Conservation (phyloP, 2,113 vertebrate species). For the Chamaea fasciata region DNA sequence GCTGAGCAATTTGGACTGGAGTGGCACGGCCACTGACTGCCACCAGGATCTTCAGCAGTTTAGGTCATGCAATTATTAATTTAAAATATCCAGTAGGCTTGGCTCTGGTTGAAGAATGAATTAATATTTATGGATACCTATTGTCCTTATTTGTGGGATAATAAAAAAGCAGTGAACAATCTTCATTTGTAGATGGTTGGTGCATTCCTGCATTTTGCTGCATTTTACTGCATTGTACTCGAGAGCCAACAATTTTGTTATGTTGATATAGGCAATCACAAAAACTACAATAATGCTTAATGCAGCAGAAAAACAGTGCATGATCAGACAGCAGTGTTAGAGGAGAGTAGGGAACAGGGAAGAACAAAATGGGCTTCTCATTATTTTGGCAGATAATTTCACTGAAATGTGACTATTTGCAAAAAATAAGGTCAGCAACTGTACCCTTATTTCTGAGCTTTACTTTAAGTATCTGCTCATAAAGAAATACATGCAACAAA, state of each 20-base stretch:
- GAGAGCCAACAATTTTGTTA: conserved; percentile 6
- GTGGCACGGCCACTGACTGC: background rate
- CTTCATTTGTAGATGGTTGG: background rate
- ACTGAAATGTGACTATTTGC: background rate
- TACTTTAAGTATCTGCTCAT: background rate
- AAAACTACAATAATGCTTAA: conserved; percentile 24
- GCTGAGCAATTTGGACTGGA: background rate
- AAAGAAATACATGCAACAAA: background rate
- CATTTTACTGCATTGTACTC: background rate
- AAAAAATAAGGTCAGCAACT: background rate
- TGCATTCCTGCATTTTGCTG: background rate
- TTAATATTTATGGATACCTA: background rate
- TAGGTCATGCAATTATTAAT: background rate
- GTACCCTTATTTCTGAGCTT: background rate
- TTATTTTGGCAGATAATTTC: conserved; percentile 2
- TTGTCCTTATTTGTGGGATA: background rate
- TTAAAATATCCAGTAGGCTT: background rate
- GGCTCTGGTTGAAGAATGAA: background rate
- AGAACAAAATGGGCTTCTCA: background rate
- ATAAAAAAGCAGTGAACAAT: background rate
- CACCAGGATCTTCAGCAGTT: background rate
- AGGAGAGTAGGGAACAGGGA: background rate
- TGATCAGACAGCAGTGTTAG: background rate
- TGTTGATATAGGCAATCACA: conserved; percentile 53
- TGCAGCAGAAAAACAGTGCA: conserved; percentile 28